Evolutionary conservation across 2,797 vertebrate genomes (phyloP).

Genomic region (Characodon lateralis): DNA sequence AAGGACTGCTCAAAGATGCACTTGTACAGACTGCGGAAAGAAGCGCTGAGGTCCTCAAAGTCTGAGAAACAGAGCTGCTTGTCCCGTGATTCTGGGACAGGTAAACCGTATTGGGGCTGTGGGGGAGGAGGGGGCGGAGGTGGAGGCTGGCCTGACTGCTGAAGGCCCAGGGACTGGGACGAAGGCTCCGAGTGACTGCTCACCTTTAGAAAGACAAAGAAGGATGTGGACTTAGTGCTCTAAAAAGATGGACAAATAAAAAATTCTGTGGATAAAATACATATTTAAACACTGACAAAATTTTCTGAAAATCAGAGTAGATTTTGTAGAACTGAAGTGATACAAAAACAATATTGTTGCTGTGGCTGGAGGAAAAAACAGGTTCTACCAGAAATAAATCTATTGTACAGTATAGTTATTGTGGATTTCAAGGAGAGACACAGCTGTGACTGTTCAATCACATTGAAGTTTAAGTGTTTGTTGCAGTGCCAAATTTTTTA

Average conservation of each 20-base stretch:
- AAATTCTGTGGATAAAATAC: neutral
- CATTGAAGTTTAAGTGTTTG: neutral
- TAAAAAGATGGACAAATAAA: constrained; percentile 1
- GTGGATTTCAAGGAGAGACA: neutral
- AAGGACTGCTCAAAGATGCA: constrained; percentile 88
- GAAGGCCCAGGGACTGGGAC: constrained; percentile 82
- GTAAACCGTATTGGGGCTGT: constrained; percentile 81
- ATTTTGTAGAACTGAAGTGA: neutral
- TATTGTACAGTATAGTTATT: neutral
- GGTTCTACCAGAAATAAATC: neutral
- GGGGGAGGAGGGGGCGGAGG: constrained; percentile 62
- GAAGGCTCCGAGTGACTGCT: constrained; percentile 84
- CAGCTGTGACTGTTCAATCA: neutral
- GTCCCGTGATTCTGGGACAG: constrained; percentile 83
- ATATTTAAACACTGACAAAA: constrained; percentile 11
- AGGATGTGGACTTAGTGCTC: neutral
- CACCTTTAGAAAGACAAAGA: constrained; percentile 69
- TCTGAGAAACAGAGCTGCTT: constrained; percentile 85
- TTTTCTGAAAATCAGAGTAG: neutral
- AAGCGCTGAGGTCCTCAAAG: constrained; percentile 89
- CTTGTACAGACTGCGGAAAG: constrained; percentile 90
- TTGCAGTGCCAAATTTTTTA: too few species aligned
- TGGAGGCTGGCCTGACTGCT: constrained; percentile 69
- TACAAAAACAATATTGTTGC: neutral
- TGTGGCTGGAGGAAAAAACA: neutral